Base-by-base conservation (phyloP, 2,113 vertebrate species). In the Sisor rabdophorus region DNA sequence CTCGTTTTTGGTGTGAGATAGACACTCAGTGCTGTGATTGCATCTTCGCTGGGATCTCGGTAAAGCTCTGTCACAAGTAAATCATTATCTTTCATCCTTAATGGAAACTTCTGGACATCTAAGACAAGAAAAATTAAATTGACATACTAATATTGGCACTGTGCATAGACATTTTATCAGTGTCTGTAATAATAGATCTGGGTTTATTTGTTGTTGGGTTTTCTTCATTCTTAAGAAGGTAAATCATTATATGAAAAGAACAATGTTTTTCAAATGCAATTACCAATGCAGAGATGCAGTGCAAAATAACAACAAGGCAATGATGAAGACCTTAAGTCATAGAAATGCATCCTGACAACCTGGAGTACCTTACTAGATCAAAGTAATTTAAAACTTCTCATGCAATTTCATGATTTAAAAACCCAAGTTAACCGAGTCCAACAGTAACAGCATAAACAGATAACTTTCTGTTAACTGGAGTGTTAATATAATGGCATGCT, bases 1-100 rank as follows among this genome's bases (percentile, higher is more conserved):
- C 95, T 97, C 78, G 93, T 95, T 79, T 98, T 98, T 6, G 95
- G 95, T 0, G 95, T 96, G 85, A 96, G 94, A 89, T 98, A 97
- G 81, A 97, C 94, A 0, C 95, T 97, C 56, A 98, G 92, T 0
- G 95, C 95, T 0, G 95, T 98, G 81, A 98, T 92, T 16, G 95
- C 94, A 0, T 96, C 95, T 12, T 95, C 93, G 0, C 89, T 90
- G 0, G 95, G 95, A 85, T 98, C 95, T 10, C 95, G 86, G 91
- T 95, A 98, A 40, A 98, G 89, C 85, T 98, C 95, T 0, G 95
- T 96, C 88, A 96, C 95, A 58, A 98, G 89, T 22, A 98, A 89
- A 16, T 97, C 95, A 0, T 97, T 97, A 75, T 97, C 95, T 80
- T 97, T 97, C 94, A 98, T 98, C 75, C 95, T 91, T 75, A 96